Conservation (phyloP, 2,888 invertebrate genomes). For the Tipula vernalis region DNA sequence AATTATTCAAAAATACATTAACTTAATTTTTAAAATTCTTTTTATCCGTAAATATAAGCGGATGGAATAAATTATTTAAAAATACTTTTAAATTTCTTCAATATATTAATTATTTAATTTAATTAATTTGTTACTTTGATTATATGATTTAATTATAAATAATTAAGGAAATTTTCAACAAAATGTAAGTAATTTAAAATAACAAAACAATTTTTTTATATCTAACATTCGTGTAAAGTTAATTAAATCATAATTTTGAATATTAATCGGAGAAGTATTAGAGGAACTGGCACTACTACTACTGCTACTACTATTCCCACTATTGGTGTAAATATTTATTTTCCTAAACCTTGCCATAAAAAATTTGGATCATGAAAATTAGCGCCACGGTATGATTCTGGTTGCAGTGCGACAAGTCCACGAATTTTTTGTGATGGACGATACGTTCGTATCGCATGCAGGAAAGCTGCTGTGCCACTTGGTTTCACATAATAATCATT, state of each 20-base stretch:
- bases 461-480: slow-evolving; percentile 30
- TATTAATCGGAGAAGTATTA: neutral
- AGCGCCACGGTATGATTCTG: slow-evolving; percentile 43
- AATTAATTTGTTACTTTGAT: neutral
- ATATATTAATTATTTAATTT: neutral
- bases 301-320: neutral
- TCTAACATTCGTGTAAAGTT: slow-evolving; percentile 13
- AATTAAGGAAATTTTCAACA: neutral
- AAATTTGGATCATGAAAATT: slow-evolving; percentile 51
- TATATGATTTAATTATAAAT: neutral
- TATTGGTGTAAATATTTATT: slow-evolving; percentile 17
- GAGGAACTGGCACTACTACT: neutral
- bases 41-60: neutral
- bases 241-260: neutral
- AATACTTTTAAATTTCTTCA: neutral
- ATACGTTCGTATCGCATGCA: slow-evolving; percentile 35
- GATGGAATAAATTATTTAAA: neutral
- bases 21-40: neutral
- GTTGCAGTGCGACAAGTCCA: slow-evolving; percentile 45
- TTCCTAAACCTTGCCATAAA: slow-evolving; percentile 52
- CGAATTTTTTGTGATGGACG: slow-evolving; percentile 39
- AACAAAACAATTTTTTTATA: slow-evolving; percentile 10
- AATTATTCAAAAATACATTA: neutral
- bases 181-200: neutral
- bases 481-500: slow-evolving; percentile 17